Percentiles rank a stretch among this genome's conserved stretches.
phyloP scores from a whole-genome alignment of 2,113 vertebrate genomes.

The Gasterosteus nipponicus region DNA sequence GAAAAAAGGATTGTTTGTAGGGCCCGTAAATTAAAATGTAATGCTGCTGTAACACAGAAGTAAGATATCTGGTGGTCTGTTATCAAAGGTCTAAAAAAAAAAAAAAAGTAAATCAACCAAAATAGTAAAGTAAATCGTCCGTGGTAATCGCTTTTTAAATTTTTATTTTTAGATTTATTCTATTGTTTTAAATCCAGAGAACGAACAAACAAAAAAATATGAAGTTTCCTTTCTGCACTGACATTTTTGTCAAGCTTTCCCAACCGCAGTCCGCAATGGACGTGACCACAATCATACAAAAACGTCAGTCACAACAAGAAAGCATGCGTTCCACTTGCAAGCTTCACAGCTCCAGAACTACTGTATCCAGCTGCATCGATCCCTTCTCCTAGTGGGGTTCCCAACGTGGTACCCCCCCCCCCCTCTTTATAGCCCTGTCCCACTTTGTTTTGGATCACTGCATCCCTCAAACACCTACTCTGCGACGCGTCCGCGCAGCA shows the following conservation, averaged over 20 bases:
- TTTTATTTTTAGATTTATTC: not conserved
- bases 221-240: not conserved
- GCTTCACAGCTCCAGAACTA: not conserved
- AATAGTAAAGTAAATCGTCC: too few species aligned
- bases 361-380: not conserved
- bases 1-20: not conserved
- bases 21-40: not conserved
- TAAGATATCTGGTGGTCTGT: not conserved
- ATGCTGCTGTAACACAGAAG: not conserved
- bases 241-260: not conserved
- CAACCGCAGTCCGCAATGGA: not conserved
- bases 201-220: not conserved
- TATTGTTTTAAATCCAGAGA: conserved; percentile 19
- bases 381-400: not conserved
- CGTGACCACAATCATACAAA: not conserved
- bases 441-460: not conserved
- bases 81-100: not conserved
- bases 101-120: not conserved
- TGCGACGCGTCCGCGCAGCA: not conserved
- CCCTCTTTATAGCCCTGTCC: not conserved
- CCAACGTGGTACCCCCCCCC: too few species aligned
- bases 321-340: not conserved
- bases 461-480: not conserved
- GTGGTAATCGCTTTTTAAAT: not conserved
- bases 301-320: not conserved